These are phyloP conservation scores for Chaetogeoica ovagalla DNA, from an alignment of 2,888 invertebrate species.

Conservation along the genomic window DNA sequence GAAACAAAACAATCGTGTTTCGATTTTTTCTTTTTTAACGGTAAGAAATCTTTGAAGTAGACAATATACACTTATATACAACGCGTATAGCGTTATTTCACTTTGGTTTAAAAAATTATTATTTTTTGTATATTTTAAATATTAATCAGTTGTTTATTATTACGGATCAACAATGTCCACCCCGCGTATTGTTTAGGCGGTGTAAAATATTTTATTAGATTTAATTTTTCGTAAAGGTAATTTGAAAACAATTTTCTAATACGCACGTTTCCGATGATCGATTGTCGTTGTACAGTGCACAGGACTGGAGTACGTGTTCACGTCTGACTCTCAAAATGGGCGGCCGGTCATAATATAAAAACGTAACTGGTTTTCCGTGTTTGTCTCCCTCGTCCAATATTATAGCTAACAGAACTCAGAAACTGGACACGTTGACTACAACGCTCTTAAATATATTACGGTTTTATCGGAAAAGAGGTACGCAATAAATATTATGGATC, in stretches of 20 bases:
- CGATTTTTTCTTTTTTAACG: background rate
- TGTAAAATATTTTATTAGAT: background rate
- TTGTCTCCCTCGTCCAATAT: background rate
- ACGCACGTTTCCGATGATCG: background rate
- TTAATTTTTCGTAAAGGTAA: background rate
- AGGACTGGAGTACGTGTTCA: background rate
- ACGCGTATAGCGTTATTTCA: background rate
- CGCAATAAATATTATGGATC: background rate
- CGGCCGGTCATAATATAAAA: background rate
- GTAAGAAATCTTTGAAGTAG: background rate
- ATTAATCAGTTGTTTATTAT: background rate
- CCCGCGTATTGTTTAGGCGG: background rate
- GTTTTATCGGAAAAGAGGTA: background rate
- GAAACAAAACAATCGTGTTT: background rate
- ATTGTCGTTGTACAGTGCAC: background rate
- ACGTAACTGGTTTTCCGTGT: constrained; percentile 22
- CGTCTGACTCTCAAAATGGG: background rate
- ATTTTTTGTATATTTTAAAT: no score
- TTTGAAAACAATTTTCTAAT: background rate
- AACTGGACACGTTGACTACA: background rate
- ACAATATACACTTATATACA: background rate
- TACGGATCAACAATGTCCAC: constrained; percentile 2
- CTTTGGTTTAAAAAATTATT: background rate
- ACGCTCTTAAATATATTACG: background rate
- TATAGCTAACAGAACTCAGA: constrained; percentile 1